A percentile compares a stretch with the other conserved stretches of the same genome.
Evolutionary conservation across 37 sponge, comb jelly and placozoan species (phyloP).

Genomic region (Diacarnus erythraeanus): DNA sequence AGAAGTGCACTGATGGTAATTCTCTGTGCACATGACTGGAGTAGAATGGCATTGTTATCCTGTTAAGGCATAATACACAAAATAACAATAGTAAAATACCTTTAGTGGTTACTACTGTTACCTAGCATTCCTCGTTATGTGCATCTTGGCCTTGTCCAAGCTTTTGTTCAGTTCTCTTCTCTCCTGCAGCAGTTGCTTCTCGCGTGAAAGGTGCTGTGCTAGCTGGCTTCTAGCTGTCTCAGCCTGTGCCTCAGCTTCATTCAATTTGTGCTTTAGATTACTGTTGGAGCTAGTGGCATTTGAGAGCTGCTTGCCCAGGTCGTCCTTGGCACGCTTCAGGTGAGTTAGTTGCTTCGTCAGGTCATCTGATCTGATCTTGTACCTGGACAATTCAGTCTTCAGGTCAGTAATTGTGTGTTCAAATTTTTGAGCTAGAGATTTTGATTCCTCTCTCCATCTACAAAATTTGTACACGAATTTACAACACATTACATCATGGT

Average conservation of each 20-base stretch:
- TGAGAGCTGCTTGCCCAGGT: slow-evolving; percentile 26
- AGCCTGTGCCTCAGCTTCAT: slow-evolving; percentile 38
- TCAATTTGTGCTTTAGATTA: slow-evolving; percentile 24
- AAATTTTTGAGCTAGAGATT: slow-evolving; percentile 60
- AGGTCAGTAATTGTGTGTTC: slow-evolving; percentile 51
- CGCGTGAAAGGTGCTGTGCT: slow-evolving; percentile 39
- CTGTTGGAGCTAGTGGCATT: slow-evolving; percentile 2
- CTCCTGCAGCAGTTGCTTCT: slow-evolving; percentile 70
- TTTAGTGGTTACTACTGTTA: too few relatives aligned
- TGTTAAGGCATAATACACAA: not conserved
- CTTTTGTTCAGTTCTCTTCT: slow-evolving; percentile 63
- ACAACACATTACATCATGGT: too few relatives aligned
- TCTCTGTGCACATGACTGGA: not conserved
- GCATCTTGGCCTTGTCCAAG: slow-evolving; percentile 56
- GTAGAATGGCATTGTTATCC: too few relatives aligned
- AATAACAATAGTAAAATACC: too few relatives aligned
- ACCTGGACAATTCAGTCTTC: slow-evolving; percentile 22
- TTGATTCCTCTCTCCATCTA: slow-evolving; percentile 84
- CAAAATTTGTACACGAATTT: too few relatives aligned
- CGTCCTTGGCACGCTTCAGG: slow-evolving; percentile 22
- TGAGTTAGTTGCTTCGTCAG: slow-evolving; percentile 32
- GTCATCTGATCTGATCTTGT: slow-evolving; percentile 32
- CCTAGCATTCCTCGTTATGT: slow-evolving; percentile 33
- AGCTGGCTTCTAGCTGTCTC: slow-evolving; percentile 53
- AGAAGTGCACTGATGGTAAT: not conserved